These are phyloP conservation scores for Lerista edwardsae DNA, from an alignment of 2,797 vertebrate species.

Conservation along the genomic window DNA sequence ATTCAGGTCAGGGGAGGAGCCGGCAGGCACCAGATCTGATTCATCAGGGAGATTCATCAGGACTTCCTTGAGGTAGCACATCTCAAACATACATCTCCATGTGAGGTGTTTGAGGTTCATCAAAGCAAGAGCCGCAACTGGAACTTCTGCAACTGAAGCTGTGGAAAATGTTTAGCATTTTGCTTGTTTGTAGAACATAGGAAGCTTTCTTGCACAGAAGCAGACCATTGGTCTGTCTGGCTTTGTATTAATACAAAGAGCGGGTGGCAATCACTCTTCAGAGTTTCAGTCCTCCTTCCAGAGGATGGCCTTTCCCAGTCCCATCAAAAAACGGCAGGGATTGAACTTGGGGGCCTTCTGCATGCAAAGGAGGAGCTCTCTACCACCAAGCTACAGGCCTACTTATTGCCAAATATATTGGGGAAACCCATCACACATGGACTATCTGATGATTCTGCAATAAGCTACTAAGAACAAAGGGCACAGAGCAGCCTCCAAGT, in stretches of 20 bases:
- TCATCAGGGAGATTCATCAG: background rate
- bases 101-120: fast-evolving
- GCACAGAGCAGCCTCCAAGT: fast-evolving
- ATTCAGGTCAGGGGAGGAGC: too few species aligned
- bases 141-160: background rate
- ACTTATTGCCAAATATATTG: background rate
- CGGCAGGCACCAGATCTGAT: too few species aligned
- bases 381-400: too few species aligned
- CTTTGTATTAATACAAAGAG: too few species aligned
- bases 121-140: conserved; percentile 2
- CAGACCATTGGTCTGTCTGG: background rate
- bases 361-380: too few species aligned
- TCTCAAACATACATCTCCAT: background rate
- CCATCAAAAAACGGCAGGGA: too few species aligned
- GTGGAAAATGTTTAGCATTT: background rate
- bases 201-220: background rate
- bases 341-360: too few species aligned
- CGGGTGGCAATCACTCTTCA: too few species aligned
- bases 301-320: too few species aligned
- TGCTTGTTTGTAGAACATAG: background rate
- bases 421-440: background rate
- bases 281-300: too few species aligned
- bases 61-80: background rate
- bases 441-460: background rate
- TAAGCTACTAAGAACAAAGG: background rate